Evolutionary conservation across 1,140 invertebrate genomes (phyloP).

Genomic region (Drosophila busckii): DNA sequence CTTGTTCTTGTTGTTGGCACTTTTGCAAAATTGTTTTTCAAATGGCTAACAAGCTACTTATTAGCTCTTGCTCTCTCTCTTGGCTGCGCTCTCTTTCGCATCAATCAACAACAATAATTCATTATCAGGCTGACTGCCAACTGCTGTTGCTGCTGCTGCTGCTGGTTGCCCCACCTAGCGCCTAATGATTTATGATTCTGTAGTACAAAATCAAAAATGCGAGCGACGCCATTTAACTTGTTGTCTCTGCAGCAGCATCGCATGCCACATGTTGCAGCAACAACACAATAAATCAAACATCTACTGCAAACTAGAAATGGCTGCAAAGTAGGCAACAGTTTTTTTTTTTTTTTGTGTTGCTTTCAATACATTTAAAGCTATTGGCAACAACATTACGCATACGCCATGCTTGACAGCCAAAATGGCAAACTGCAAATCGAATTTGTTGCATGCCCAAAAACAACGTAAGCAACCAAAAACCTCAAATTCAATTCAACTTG

Average conservation of each 20-base stretch:
- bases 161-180: conserved; percentile 14
- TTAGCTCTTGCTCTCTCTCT: too few species aligned
- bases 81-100: conserved; percentile 9
- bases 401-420: conserved; percentile 9
- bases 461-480: too few species aligned
- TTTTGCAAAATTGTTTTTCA: conserved; percentile 70
- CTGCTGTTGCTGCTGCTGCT: conserved; percentile 1
- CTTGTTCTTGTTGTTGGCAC: conserved; percentile 33
- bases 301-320: not conserved
- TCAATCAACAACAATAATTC: conserved; percentile 53
- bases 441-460: not conserved
- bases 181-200: conserved; percentile 27
- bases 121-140: conserved; percentile 13
- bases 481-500: conserved; percentile 11
- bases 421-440: conserved; percentile 16
- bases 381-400: conserved; percentile 23
- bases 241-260: too few species aligned
- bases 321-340: conserved; percentile 32
- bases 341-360: not conserved
- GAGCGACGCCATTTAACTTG: conserved; percentile 30
- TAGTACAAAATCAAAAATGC: conserved; percentile 25
- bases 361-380: not conserved
- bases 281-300: not conserved
- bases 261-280: not conserved
- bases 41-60: conserved; percentile 76